A percentile compares a stretch with the other conserved stretches of the same genome.
These are phyloP conservation scores for Heliconius hortense DNA, from an alignment of 2,888 invertebrate genomes.

Conservation along the genomic window DNA sequence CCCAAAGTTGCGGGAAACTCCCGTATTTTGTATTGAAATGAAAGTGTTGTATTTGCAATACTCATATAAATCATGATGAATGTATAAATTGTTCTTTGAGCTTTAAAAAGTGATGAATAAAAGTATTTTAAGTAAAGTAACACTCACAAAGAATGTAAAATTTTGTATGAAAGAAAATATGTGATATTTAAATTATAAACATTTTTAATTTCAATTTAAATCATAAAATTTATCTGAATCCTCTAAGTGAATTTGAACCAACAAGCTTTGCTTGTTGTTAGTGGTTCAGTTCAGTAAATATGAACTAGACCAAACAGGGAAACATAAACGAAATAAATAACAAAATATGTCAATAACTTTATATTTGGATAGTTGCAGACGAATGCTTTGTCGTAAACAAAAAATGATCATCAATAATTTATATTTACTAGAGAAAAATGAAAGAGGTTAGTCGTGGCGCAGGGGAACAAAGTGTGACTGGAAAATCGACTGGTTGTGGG, in stretches of 20 bases:
- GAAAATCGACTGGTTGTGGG: too few relatives aligned
- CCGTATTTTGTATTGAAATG: slow-evolving; percentile 19
- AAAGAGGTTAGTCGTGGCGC: too few relatives aligned
- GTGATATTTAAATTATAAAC: background rate
- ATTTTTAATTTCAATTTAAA: background rate
- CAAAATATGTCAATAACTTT: too few relatives aligned
- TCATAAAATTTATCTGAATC: background rate
- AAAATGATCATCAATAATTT: too few relatives aligned
- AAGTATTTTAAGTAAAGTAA: background rate
- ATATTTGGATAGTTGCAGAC: too few relatives aligned
- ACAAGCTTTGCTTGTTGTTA: too few relatives aligned
- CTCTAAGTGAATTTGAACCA: background rate
- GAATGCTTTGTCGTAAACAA: too few relatives aligned
- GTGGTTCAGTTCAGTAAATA: too few relatives aligned
- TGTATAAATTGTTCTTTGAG: background rate
- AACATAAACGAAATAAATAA: too few relatives aligned
- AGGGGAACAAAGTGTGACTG: too few relatives aligned
- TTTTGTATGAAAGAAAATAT: background rate
- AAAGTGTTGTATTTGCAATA: background rate
- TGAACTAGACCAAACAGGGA: too few relatives aligned
- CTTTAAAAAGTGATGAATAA: background rate
- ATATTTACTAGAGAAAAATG: too few relatives aligned
- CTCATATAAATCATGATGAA: background rate
- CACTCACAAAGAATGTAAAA: background rate
- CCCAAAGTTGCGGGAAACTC: slow-evolving; percentile 24